A percentile compares a stretch with the other conserved stretches of the same genome.
phyloP scores from a whole-genome alignment of 2,113 vertebrate species.

The Heterocephalus glaber region DNA sequence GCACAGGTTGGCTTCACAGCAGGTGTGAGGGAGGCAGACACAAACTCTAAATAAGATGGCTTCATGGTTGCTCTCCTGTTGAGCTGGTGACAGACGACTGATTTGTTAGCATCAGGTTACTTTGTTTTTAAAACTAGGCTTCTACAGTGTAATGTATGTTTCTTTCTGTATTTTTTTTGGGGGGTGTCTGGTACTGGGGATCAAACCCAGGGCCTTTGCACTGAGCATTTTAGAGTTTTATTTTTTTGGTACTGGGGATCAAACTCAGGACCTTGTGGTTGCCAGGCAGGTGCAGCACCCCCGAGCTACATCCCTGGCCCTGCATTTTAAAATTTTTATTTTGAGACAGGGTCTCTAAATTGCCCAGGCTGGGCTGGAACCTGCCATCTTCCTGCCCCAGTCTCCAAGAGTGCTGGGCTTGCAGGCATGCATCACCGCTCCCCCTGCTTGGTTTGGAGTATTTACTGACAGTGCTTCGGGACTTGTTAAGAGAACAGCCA shows the following conservation, averaged over 20 bases:
- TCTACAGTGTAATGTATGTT: neutral
- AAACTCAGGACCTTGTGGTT: neutral
- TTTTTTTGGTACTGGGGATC: neutral
- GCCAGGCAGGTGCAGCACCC: neutral
- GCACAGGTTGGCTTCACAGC: neutral
- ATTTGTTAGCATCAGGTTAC: neutral
- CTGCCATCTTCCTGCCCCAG: neutral
- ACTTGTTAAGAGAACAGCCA: neutral
- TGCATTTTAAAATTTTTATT: neutral
- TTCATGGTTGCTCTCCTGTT: neutral
- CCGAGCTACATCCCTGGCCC: neutral
- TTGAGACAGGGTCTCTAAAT: neutral
- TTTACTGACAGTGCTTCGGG: neutral
- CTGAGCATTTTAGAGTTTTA: neutral
- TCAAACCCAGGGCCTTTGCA: neutral
- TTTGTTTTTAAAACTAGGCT: neutral
- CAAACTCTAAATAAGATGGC: neutral
- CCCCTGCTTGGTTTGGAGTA: neutral
- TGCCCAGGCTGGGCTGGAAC: neutral
- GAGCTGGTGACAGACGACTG: neutral
- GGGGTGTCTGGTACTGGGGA: neutral
- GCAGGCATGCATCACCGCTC: neutral
- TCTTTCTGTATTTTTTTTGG: no score
- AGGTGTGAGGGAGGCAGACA: neutral
- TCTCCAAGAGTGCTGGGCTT: neutral